Evolutionary conservation across 2,797 vertebrate species (phyloP).

Genomic region (Streptopelia turtur): DNA sequence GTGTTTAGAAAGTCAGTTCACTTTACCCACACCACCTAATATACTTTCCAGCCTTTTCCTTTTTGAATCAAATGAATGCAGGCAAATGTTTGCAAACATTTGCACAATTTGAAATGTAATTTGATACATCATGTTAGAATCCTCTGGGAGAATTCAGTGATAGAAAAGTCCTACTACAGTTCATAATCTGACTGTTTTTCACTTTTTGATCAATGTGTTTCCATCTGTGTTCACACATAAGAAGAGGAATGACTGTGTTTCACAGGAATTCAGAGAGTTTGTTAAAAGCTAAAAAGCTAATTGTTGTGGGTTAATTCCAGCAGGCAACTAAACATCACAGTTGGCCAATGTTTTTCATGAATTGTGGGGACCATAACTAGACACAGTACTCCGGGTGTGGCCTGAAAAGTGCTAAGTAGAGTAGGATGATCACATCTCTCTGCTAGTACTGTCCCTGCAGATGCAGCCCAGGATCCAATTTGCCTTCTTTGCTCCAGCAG

Average conservation of each 20-base stretch:
- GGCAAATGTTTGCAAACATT: neutral
- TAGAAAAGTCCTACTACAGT: neutral
- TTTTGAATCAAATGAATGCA: neutral
- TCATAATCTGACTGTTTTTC: neutral
- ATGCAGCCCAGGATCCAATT: neutral
- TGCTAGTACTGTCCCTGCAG: neutral
- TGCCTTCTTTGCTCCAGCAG: neutral
- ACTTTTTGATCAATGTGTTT: neutral
- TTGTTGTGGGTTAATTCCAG: neutral
- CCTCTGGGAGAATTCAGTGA: neutral
- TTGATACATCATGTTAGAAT: neutral
- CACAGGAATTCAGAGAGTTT: fast-evolving
- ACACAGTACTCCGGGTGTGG: neutral
- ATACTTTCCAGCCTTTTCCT: neutral
- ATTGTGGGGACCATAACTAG: neutral
- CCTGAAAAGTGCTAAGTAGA: neutral
- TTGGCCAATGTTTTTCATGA: neutral
- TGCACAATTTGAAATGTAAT: neutral
- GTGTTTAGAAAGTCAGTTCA: neutral
- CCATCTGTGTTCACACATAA: neutral
- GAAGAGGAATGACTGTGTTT: neutral
- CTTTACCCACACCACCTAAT: neutral
- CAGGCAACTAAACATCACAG: neutral
- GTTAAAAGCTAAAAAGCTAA: neutral
- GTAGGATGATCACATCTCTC: neutral